Evolutionary conservation across 2,113 vertebrate species (phyloP).

Genomic region (Peromyscus maniculatus): DNA sequence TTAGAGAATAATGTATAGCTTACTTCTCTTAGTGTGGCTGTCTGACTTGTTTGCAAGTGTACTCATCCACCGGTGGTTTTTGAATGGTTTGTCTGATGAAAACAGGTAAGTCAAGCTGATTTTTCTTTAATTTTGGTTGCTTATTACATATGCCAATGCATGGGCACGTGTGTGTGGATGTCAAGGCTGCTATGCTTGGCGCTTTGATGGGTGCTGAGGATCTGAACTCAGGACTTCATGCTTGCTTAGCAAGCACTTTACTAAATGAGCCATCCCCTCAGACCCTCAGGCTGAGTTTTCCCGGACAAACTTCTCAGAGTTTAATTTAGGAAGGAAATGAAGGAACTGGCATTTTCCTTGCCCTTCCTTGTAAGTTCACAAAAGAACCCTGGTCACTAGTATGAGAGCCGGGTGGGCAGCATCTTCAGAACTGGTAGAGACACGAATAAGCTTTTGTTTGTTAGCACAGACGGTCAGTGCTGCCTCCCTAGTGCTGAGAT

Average conservation of each 20-base stretch:
- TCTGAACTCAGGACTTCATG: neutral
- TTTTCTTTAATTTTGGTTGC: neutral
- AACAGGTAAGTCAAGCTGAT: slow-evolving; percentile 71
- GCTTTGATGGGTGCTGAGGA: neutral
- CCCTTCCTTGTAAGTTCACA: neutral
- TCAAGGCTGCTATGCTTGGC: too few relatives aligned
- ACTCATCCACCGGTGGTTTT: slow-evolving; percentile 44
- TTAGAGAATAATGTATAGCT: neutral
- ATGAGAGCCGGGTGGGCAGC: neutral
- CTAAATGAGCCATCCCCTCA: neutral
- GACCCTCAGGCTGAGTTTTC: neutral
- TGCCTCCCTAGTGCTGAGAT: neutral
- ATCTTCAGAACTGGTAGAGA: neutral
- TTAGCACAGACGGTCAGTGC: neutral
- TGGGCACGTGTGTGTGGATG: neutral
- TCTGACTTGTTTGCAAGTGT: slow-evolving; percentile 68
- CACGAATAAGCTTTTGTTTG: neutral
- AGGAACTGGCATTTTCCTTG: neutral
- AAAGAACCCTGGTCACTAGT: neutral
- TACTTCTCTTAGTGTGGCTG: slow-evolving; percentile 43
- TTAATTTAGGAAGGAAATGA: slow-evolving; percentile 57
- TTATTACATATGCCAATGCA: neutral
- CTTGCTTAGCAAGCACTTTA: neutral
- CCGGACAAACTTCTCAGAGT: neutral
- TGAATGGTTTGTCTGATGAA: slow-evolving; percentile 57